phyloP scores from a whole-genome alignment of 2,113 vertebrate genomes.

The Furnarius figulus region DNA sequence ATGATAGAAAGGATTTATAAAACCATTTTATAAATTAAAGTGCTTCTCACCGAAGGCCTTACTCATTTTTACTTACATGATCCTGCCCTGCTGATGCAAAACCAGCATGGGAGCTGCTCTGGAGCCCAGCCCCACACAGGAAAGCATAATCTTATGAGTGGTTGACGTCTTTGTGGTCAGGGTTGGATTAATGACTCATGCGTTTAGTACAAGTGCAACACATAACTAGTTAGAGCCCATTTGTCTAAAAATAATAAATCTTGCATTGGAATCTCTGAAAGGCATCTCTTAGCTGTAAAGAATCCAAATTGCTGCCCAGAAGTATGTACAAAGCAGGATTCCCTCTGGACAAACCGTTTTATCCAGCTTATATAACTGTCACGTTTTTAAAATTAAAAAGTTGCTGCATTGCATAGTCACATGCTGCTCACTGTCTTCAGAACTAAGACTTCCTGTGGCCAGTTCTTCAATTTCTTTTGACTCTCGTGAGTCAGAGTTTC shows the following conservation, averaged over 20 bases:
- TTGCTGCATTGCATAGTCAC: fast-evolving
- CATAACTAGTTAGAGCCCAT: background rate
- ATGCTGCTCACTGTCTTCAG: background rate
- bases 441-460: background rate
- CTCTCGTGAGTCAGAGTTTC: background rate
- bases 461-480: background rate
- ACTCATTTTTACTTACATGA: background rate
- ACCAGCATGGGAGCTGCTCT: background rate
- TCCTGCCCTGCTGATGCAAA: background rate
- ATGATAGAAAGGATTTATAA: background rate
- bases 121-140: background rate
- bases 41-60: background rate
- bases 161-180: background rate
- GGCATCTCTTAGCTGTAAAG: background rate
- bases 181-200: background rate
- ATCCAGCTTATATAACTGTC: background rate
- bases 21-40: background rate
- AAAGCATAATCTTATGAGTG: background rate
- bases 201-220: background rate
- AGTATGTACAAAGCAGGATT: background rate
- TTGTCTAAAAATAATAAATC: background rate
- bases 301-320: background rate
- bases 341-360: background rate
- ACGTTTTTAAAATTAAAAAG: background rate
- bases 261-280: background rate